These are phyloP conservation scores for Brienomyrus longianalis DNA, from an alignment of 2,113 vertebrate genomes.

Conservation along the genomic window DNA sequence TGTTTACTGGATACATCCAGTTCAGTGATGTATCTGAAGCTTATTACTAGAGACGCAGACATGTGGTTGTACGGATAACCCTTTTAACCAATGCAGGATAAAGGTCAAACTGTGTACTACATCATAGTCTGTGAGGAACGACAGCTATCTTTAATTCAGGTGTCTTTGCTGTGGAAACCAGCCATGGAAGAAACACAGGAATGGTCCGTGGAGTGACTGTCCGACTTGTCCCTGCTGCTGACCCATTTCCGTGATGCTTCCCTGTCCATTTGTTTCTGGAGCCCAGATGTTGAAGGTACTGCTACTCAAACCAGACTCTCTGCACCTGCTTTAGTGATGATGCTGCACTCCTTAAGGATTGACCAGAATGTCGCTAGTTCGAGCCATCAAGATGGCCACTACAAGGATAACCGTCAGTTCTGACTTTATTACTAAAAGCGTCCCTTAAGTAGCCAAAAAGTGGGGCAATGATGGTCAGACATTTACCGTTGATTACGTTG, in stretches of 20 bases:
- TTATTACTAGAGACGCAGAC: neutral
- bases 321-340: neutral
- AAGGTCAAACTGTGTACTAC: neutral
- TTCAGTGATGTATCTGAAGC: neutral
- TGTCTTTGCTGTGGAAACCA: neutral
- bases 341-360: neutral
- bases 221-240: neutral
- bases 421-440: neutral
- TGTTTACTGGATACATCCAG: neutral
- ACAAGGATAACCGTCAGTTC: neutral
- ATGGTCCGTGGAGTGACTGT: neutral
- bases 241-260: neutral
- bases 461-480: neutral
- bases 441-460: neutral
- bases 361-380: neutral
- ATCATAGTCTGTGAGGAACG: neutral
- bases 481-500: neutral
- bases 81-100: neutral
- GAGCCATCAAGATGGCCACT: neutral
- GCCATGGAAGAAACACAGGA: neutral
- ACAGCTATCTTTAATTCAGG: neutral
- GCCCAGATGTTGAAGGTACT: neutral
- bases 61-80: neutral
- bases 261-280: neutral
- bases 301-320: neutral